phyloP scores from a whole-genome alignment of 2,888 invertebrate species.

The Polylopha cassiicola region DNA sequence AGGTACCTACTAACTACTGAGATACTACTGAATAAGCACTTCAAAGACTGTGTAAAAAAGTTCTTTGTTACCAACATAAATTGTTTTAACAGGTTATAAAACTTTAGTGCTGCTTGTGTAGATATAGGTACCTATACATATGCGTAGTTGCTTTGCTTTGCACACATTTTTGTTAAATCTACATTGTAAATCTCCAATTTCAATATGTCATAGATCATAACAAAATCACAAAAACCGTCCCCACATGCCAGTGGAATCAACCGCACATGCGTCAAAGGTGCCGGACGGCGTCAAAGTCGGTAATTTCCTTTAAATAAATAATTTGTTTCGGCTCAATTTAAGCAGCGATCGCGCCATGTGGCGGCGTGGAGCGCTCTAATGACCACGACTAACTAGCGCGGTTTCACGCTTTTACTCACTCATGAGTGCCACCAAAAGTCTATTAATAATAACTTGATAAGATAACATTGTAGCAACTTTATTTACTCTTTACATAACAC shows the following conservation, averaged over 20 bases:
- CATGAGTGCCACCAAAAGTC: constrained; percentile 25
- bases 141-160: no score
- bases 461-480: no score
- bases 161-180: no score
- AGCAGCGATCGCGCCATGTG: constrained; percentile 57
- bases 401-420: constrained; percentile 65
- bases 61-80: no score
- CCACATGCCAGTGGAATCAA: constrained; percentile 55
- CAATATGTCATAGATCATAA: constrained; percentile 40
- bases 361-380: constrained; percentile 58
- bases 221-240: constrained; percentile 45
- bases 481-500: no score
- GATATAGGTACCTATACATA: no score
- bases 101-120: no score
- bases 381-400: constrained; percentile 63
- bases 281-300: constrained; percentile 39
- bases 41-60: no score
- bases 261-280: constrained; percentile 53
- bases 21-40: no score
- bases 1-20: no score
- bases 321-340: constrained; percentile 70
- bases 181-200: constrained; percentile 4
- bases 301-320: constrained; percentile 75
- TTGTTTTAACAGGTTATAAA: no score
- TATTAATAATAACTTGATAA: constrained; percentile 14